Base-by-base conservation (phyloP, 2,797 vertebrate genomes). In the Luscinia luscinia region DNA sequence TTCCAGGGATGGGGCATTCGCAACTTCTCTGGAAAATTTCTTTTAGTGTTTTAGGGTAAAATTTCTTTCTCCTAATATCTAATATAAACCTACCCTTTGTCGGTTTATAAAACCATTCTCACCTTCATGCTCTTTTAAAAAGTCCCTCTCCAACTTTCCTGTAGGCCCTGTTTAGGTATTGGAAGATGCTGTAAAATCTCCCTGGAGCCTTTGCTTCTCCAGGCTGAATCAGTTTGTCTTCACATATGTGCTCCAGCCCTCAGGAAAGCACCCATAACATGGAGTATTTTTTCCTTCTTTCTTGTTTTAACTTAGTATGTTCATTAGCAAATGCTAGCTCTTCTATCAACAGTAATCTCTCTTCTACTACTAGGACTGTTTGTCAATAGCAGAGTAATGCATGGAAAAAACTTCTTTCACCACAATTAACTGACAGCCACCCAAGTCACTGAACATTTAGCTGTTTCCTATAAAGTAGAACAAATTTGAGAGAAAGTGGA, bases 191-290 rank as follows among this genome's bases (percentile, higher is more conserved):
- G 3, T 11, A 54, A 34, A 4, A 2, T 48, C 24, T 34, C 27
- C 8, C 21, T 67, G 34, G 21, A 74, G 10, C 15, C 48, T 41
- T 54, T 26, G 13, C 12, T 48, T 34, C 12, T 30, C 26, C 40
- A 61, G 30, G 26, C 8, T 54, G 15, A 46, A 67, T 54, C 4
- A 61, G 4, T 22, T 38, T 54, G 7, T 36, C 21, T 54, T 32
- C 0, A 1, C 5, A 48, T 8, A 48, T 4, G 2, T 32, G 9
- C 26, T 61, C 10, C 34, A 67, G 30, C 9, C 8, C 18, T 2
- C 3, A 49, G 30, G 9, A 80, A 62, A 58, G 5, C 9, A 80
- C 0, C 1, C 2, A 0, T 13, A 43, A 55, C 9, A n/a, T 1
- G 2, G 10, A 66, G 19, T 16, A 59, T 32, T 90, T 82, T 12